Percentiles rank a stretch among this genome's conserved stretches.
phyloP scores from a whole-genome alignment of 2,888 invertebrate genomes.

The Oligia fasciuncula region DNA sequence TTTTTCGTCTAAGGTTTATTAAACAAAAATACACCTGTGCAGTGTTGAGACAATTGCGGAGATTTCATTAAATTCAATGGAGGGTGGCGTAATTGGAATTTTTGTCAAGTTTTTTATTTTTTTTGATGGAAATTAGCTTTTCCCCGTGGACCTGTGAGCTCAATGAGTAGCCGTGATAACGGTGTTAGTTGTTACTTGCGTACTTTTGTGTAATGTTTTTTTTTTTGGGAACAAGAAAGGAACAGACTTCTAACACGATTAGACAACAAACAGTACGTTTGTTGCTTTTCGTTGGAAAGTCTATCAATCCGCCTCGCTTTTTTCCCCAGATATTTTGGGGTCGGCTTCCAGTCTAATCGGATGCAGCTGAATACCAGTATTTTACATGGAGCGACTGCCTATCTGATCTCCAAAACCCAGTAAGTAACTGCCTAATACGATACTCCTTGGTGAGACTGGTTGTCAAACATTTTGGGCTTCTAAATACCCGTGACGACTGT shows the following conservation, averaged over 20 bases:
- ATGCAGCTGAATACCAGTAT: not conserved
- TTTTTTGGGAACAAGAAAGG: constrained; percentile 22
- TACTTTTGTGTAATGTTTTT: constrained; percentile 34
- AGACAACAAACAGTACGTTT: not conserved
- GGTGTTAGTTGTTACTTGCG: constrained; percentile 44
- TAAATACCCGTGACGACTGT: too few species aligned
- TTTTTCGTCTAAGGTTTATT: constrained; percentile 80
- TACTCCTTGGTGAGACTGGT: too few species aligned
- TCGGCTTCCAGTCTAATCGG: not conserved
- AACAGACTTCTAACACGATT: constrained; percentile 10
- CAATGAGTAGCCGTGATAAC: constrained; percentile 42
- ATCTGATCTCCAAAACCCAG: not conserved
- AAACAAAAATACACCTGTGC: constrained; percentile 85
- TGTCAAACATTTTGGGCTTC: too few species aligned
- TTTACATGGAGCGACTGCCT: not conserved
- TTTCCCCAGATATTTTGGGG: not conserved
- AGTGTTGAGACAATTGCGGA: constrained; percentile 76
- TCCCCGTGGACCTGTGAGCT: constrained; percentile 52
- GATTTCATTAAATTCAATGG: constrained; percentile 83
- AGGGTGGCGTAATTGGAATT: constrained; percentile 76
- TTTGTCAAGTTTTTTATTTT: constrained; percentile 65
- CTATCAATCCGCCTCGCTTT: not conserved
- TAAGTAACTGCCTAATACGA: too few species aligned
- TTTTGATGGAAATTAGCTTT: constrained; percentile 66
- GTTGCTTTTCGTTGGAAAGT: not conserved